These are phyloP conservation scores for Thalassoma bifasciatum DNA, from an alignment of 2,113 vertebrate species.

Conservation along the genomic window DNA sequence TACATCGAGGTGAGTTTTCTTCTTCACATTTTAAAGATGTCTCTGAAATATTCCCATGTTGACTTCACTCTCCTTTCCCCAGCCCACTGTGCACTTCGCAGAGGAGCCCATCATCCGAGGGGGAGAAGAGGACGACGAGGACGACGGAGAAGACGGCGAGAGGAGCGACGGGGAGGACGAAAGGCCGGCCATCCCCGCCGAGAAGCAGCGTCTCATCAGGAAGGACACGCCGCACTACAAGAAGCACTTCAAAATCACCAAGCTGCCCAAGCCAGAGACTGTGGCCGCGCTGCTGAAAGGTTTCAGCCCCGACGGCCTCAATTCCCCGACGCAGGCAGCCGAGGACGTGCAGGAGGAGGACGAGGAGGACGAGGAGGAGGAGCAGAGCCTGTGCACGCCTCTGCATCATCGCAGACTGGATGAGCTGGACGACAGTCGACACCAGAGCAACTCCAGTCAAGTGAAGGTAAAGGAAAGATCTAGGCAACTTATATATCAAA, in stretches of 20 bases:
- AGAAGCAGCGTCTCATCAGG: slow-evolving; percentile 94
- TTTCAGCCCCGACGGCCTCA: slow-evolving; percentile 69
- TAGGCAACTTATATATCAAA: no score
- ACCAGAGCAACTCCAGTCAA: slow-evolving; percentile 83
- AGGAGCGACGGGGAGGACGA: slow-evolving; percentile 74
- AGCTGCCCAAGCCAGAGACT: slow-evolving; percentile 93
- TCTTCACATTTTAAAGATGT: not conserved
- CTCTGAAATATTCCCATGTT: not conserved
- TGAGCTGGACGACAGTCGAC: slow-evolving; percentile 75
- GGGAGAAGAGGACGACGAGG: slow-evolving; percentile 84
- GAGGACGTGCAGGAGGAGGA: slow-evolving; percentile 61
- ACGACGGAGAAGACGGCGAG: slow-evolving; percentile 80
- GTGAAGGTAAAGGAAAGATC: slow-evolving; percentile 88
- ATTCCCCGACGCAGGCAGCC: slow-evolving; percentile 6
- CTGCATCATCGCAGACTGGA: slow-evolving; percentile 67
- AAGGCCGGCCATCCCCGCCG: slow-evolving; percentile 71
- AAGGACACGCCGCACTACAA: slow-evolving; percentile 99
- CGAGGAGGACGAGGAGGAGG: slow-evolving; percentile 54
- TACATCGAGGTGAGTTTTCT: slow-evolving; percentile 89
- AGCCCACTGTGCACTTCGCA: slow-evolving; percentile 96
- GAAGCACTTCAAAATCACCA: slow-evolving; percentile 97
- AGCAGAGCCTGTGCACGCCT: slow-evolving; percentile 49
- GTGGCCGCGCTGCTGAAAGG: slow-evolving; percentile 94
- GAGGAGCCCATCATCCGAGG: slow-evolving; percentile 91
- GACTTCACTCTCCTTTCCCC: not conserved